Evolutionary conservation across 1,140 invertebrate species (phyloP).

Genomic region (Telenomus remus): DNA sequence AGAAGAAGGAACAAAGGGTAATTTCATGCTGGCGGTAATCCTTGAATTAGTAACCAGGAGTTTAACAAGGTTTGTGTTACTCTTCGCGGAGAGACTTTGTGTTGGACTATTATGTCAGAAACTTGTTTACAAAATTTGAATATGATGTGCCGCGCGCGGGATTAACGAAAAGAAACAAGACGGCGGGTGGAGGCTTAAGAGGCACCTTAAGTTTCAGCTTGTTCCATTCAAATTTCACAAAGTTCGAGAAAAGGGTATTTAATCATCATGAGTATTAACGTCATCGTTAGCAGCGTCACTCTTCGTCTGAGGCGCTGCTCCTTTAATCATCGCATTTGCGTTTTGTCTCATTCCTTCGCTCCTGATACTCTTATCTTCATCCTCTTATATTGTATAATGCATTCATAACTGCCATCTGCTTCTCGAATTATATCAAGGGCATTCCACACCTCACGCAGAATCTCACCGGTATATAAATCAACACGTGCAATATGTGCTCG

Average conservation of each 20-base stretch:
- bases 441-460: conserved; percentile 52
- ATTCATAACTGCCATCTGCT: conserved; percentile 55
- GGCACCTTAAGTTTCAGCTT: too few relatives aligned
- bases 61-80: background rate
- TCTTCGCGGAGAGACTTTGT: background rate
- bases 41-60: background rate
- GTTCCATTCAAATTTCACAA: too few relatives aligned
- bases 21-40: conserved; percentile 1
- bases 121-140: too few relatives aligned
- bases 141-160: too few relatives aligned
- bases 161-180: too few relatives aligned
- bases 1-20: background rate
- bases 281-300: conserved; percentile 35
- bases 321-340: conserved; percentile 20
- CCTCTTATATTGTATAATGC: conserved; percentile 56
- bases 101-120: too few relatives aligned
- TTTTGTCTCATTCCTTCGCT: conserved; percentile 26
- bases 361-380: conserved; percentile 48
- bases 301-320: conserved; percentile 13
- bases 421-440: conserved; percentile 57
- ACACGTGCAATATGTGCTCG: conserved; percentile 48
- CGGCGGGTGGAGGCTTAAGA: too few relatives aligned
- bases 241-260: background rate
- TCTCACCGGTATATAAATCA: conserved; percentile 56
- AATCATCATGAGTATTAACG: conserved; percentile 29